These are phyloP conservation scores for Augochlora pura DNA, from an alignment of 1,140 invertebrate species.

Conservation along the genomic window DNA sequence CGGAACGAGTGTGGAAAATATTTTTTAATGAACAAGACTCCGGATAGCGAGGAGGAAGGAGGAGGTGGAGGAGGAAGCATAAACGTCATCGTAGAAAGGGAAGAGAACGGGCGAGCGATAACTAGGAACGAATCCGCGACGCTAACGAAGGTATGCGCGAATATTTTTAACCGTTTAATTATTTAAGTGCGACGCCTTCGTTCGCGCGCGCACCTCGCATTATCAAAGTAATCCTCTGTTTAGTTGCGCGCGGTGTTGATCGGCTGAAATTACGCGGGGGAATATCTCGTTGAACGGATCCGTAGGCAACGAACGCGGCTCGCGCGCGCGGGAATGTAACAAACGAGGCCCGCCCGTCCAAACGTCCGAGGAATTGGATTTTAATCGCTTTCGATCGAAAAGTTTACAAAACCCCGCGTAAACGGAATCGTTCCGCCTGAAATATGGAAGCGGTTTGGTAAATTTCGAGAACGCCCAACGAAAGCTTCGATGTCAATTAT, in stretches of 20 bases:
- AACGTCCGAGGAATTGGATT: too few relatives aligned
- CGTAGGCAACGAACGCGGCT: too few relatives aligned
- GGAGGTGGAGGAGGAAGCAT: too few relatives aligned
- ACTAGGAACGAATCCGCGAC: neutral
- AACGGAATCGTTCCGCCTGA: too few relatives aligned
- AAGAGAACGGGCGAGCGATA: neutral
- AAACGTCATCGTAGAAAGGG: neutral
- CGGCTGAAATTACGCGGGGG: neutral
- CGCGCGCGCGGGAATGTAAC: too few relatives aligned
- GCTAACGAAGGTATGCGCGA: neutral
- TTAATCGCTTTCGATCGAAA: too few relatives aligned
- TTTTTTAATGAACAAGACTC: neutral
- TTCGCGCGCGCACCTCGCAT: neutral
- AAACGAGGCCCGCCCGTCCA: too few relatives aligned
- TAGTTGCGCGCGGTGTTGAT: neutral
- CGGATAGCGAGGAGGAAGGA: too few relatives aligned
- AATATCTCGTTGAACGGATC: neutral
- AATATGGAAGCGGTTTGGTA: too few relatives aligned
- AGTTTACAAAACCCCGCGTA: too few relatives aligned
- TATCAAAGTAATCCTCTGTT: neutral
- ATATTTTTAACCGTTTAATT: neutral
- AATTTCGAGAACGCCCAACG: too few relatives aligned
- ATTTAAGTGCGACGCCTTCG: neutral
- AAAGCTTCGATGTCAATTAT: too few relatives aligned
- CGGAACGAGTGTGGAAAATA: neutral